phyloP scores from a whole-genome alignment of 1,140 invertebrate genomes.

The Scaptodrosophila lebanonensis region DNA sequence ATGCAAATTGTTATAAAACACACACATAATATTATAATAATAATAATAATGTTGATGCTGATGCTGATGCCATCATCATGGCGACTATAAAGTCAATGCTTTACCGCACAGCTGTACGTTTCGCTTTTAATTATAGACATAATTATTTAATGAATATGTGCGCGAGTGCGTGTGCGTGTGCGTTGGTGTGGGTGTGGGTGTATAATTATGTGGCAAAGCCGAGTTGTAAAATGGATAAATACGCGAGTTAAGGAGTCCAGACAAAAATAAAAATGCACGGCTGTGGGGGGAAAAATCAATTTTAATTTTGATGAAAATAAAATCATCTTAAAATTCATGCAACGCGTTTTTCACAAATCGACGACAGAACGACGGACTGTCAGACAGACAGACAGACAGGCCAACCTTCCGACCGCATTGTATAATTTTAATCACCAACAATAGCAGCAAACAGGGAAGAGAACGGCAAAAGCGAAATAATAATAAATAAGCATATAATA shows the following conservation, averaged over 20 bases:
- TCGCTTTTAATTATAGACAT: slow-evolving; percentile 65
- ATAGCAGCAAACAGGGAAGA: slow-evolving; percentile 10
- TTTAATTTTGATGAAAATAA: slow-evolving; percentile 60
- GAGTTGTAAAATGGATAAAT: slow-evolving; percentile 39
- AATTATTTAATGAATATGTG: slow-evolving; percentile 65
- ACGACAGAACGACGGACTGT: slow-evolving; percentile 49
- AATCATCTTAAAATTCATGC: slow-evolving; percentile 67
- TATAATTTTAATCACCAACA: slow-evolving; percentile 60
- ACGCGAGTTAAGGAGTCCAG: slow-evolving; percentile 12
- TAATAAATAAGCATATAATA: slow-evolving; percentile 72
- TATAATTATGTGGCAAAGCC: slow-evolving; percentile 46
- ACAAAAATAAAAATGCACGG: neutral
- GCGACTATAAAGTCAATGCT: slow-evolving; percentile 10
- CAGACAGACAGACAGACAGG: no score
- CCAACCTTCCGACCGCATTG: slow-evolving; percentile 31
- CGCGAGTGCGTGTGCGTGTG: neutral
- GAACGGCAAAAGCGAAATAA: slow-evolving; percentile 37
- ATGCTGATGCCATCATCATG: no score
- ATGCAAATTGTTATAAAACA: no score
- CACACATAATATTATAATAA: no score
- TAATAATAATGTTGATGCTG: no score
- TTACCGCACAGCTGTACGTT: slow-evolving; percentile 29
- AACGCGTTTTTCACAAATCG: slow-evolving; percentile 24
- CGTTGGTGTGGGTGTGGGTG: neutral
- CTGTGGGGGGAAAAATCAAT: slow-evolving; percentile 44